Base-by-base conservation (phyloP, 2,797 vertebrate species). In the Atherinosoma microstoma region DNA sequence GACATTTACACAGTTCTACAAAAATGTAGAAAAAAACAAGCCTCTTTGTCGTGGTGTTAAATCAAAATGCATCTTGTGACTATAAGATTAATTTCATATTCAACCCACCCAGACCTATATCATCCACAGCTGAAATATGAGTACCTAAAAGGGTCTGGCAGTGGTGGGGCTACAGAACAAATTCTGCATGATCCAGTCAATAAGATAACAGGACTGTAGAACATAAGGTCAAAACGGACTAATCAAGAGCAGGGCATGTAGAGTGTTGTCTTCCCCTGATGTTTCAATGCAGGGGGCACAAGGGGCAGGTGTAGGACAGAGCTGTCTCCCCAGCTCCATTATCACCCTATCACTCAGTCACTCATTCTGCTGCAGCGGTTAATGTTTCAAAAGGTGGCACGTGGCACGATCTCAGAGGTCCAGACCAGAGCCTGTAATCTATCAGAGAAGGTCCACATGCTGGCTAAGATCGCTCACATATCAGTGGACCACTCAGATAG, bases 1-100 rank as follows among this genome's bases (percentile, higher is more conserved):
- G 92, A 89, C 92, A 92, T 93, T 92, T 94, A 89, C 82, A 84
- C 82, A 89, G 83, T 84, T 84, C 86, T 27, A 79, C 58, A 13
- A 67, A 80, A 89, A 88, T 78, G 69, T 79, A 79, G 64, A 64
- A 67, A 71, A 82, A 84, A 81, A 85, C 29, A 80, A 88, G 73
- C 62, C 70, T 78, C 40, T 68, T 82, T 84, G 76, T 67, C 75
- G 84, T 15, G 1, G 64, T 10, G 24, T 59, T 34, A 82, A 84
- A 88, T 87, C 81, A 86, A 84, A 86, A 83, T 73, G 73, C 72
- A 66, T 74, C 71, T 74, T 60, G 56, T 75, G 84, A 89, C 85
- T 86, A 85, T 82, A 78, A 79, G 85, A 92, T 89, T 85, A 90
- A 93, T 85, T 74, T 87, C 71, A 78, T 61, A 76, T 69, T 70